Evolutionary conservation across 2,797 vertebrate species (phyloP).

Genomic region (Fistularia commersonii): DNA sequence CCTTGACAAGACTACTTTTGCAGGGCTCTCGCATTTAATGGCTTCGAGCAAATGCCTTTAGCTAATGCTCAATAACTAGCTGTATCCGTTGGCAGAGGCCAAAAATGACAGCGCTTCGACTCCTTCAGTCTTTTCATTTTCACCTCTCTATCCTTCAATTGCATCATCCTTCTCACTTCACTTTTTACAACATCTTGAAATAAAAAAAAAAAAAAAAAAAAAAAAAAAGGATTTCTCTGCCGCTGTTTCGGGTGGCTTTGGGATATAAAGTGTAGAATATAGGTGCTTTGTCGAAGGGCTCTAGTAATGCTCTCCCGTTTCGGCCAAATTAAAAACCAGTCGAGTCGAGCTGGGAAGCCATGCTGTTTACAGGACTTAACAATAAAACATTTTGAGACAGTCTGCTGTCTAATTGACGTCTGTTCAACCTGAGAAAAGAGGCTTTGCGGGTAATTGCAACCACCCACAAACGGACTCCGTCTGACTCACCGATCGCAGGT

Average conservation of each 20-base stretch:
- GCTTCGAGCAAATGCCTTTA: conserved; percentile 11
- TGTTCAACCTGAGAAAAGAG: conserved; percentile 33
- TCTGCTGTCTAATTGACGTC: conserved; percentile 7
- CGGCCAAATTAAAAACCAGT: conserved; percentile 22
- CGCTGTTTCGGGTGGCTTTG: not conserved
- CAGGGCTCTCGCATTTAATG: conserved; percentile 27
- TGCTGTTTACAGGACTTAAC: conserved; percentile 19
- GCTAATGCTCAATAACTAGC: too few relatives aligned
- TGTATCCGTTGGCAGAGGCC: too few relatives aligned
- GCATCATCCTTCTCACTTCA: conserved; percentile 26
- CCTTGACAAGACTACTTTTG: not conserved
- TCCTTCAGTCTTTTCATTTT: conserved; percentile 39
- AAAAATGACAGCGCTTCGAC: too few relatives aligned
- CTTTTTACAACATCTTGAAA: conserved; percentile 12
- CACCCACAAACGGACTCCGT: conserved; percentile 23
- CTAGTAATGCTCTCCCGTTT: conserved; percentile 11
- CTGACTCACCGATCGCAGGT: conserved; percentile 86
- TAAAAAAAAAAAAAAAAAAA: not conserved
- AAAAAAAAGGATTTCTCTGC: conserved; percentile 2
- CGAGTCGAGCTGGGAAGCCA: conserved; percentile 17
- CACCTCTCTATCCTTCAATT: conserved; percentile 16
- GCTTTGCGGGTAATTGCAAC: conserved; percentile 29
- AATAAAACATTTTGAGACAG: conserved; percentile 17
- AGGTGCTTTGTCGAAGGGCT: conserved; percentile 13
- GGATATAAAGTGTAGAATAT: conserved; percentile 12